Base-by-base conservation (phyloP, 2,797 vertebrate genomes). In the Macrochelys suwanniensis region DNA sequence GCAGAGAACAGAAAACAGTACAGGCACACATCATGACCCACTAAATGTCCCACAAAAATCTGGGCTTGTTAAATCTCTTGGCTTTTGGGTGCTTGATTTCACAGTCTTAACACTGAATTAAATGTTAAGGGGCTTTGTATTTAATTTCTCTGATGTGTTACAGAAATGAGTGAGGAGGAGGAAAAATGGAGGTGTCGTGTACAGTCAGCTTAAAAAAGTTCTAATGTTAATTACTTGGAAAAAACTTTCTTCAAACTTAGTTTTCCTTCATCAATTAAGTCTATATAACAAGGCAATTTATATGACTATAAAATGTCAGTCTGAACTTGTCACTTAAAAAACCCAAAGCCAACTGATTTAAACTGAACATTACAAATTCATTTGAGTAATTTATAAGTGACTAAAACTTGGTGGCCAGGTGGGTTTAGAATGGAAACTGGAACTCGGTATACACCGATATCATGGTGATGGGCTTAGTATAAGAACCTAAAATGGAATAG, bases 301-400 rank as follows among this genome's bases (percentile, higher is more conserved):
- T 49, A 49, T 0, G 1, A 49, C 13, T 77, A 49, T 42, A 71
- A 71, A 71, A 71, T 28, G 12, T 76, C 74, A 26, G 65, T 71
- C 65, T 23, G 19, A 42, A 21, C 19, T 87, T 79, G 42, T 74
- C 49, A n/a, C 21, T 91, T 50, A 56, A 5, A 89, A 82, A 33
- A 65, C 50, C 95, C 88, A 85, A 88, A 77, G n/a, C 19, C 7
- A 81, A 71, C n/a, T n/a, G 93, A 68, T 2, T 50, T 47, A 92
- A 92, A 80, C 4, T 13, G 6, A 88, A 37, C 12, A 68, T n/a
- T 61, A 85, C 1, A 80, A 81, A 57, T 68, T n/a, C 2, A 37
- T 37, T 21, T 10, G 17, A 37, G 17, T 19, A 68, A 37, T 17
- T 21, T 17, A 68, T 37, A n/a, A 21, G 17, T 7, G 2, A 65